These are phyloP conservation scores for Trissolcus brochymenae DNA, from an alignment of 2,888 invertebrate species.

Conservation along the genomic window DNA sequence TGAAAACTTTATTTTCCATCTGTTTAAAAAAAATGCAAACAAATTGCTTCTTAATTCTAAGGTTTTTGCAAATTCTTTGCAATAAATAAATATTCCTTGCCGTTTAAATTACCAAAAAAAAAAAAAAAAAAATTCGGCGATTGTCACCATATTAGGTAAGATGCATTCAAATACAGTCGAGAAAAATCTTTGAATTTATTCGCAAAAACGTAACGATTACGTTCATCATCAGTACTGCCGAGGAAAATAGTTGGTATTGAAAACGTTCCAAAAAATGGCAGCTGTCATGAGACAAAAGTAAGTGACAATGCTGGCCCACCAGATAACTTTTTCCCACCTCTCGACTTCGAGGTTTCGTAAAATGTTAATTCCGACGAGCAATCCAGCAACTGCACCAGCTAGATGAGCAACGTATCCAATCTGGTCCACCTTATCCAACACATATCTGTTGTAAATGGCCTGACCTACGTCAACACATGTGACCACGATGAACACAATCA, in stretches of 20 bases:
- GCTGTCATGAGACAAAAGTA: conserved; percentile 84
- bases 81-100: background rate
- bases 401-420: conserved; percentile 97
- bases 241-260: conserved; percentile 75
- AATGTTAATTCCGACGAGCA: conserved; percentile 87
- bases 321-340: conserved; percentile 87
- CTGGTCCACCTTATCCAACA: conserved; percentile 83
- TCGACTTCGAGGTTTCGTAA: conserved; percentile 88
- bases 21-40: too few relatives aligned
- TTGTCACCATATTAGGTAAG: background rate
- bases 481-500: conserved; percentile 88
- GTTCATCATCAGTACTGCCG: background rate
- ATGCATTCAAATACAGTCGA: background rate
- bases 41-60: too few relatives aligned
- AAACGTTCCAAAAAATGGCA: conserved; percentile 85
- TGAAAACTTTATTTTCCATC: too few relatives aligned
- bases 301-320: conserved; percentile 87
- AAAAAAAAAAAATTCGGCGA: background rate
- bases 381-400: conserved; percentile 92
- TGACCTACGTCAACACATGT: conserved; percentile 91
- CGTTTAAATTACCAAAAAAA: background rate
- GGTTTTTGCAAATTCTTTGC: too few relatives aligned
- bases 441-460: conserved; percentile 92
- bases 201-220: background rate
- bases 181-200: background rate